These are phyloP conservation scores for Bombus cullumanus DNA, from an alignment of 1,140 invertebrate genomes.

Conservation along the genomic window DNA sequence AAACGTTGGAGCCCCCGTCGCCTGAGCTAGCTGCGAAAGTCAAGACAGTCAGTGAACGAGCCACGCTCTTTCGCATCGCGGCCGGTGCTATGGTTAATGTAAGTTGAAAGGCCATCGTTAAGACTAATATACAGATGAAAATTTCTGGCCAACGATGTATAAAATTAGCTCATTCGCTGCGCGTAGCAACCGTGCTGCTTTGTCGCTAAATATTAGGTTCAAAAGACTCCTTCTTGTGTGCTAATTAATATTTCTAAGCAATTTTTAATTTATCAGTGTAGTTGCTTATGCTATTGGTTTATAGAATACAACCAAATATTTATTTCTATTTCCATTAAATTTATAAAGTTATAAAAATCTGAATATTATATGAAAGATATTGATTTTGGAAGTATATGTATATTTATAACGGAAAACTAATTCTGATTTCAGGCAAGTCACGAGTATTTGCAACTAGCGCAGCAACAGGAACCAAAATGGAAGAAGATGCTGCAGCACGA, in stretches of 20 bases:
- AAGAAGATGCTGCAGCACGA: conserved; percentile 96
- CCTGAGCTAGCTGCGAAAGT: conserved; percentile 84
- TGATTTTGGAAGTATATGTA: not conserved
- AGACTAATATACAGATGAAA: conserved; percentile 17
- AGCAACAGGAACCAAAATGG: conserved; percentile 94
- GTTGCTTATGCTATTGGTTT: no score
- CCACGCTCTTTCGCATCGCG: conserved; percentile 96
- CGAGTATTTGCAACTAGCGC: conserved; percentile 94
- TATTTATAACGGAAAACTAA: not conserved
- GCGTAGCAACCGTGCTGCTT: no score
- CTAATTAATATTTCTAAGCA: not conserved
- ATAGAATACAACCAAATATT: not conserved
- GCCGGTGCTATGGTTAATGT: conserved; percentile 98
- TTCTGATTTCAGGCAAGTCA: conserved; percentile 89
- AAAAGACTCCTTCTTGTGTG: not conserved
- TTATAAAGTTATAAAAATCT: not conserved
- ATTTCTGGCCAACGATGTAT: not conserved
- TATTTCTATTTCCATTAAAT: not conserved
- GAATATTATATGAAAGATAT: not conserved
- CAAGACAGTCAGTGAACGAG: conserved; percentile 93
- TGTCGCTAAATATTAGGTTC: not conserved
- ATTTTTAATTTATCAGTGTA: not conserved
- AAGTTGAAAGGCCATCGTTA: conserved; percentile 79
- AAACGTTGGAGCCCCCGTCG: conserved; percentile 86
- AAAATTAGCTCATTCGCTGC: not conserved